Evolutionary conservation across 1,140 invertebrate species (phyloP).

Genomic region (Drosophila rhopaloa): DNA sequence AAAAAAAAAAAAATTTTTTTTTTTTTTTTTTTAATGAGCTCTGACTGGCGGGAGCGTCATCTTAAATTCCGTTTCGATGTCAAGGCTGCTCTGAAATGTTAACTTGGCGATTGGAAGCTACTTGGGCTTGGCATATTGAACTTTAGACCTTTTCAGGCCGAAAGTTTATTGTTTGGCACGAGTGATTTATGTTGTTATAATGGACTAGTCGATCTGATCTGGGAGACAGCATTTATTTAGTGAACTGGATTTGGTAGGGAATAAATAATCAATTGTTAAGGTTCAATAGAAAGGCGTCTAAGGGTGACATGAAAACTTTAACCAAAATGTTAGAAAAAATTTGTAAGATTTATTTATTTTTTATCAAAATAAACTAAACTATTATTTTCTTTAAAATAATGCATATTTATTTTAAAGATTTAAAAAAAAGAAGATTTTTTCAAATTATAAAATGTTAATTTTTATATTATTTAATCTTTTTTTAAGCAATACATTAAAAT

Average conservation of each 20-base stretch:
- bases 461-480: no score
- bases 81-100: slow-evolving; percentile 25
- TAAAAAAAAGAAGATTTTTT: no score
- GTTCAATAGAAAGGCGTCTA: neutral
- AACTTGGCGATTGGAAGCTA: slow-evolving; percentile 2
- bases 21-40: no score
- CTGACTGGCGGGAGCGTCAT: slow-evolving; percentile 27
- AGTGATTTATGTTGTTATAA: slow-evolving; percentile 45
- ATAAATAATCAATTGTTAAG: neutral
- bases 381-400: neutral
- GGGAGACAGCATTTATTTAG: slow-evolving; percentile 1
- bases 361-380: neutral
- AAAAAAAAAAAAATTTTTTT: no score
- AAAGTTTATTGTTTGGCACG: slow-evolving; percentile 19
- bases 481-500: no score
- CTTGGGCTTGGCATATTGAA: slow-evolving; percentile 6
- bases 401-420: no score
- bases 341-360: neutral
- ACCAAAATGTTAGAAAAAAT: no score
- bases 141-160: slow-evolving; percentile 5
- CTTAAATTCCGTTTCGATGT: slow-evolving; percentile 12
- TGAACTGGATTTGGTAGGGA: neutral
- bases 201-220: slow-evolving; percentile 6
- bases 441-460: no score
- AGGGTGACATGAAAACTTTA: neutral